These are phyloP conservation scores for Holothuria glaberrima DNA, from an alignment of 35 echinoderm and acorn worm species.

Conservation along the genomic window DNA sequence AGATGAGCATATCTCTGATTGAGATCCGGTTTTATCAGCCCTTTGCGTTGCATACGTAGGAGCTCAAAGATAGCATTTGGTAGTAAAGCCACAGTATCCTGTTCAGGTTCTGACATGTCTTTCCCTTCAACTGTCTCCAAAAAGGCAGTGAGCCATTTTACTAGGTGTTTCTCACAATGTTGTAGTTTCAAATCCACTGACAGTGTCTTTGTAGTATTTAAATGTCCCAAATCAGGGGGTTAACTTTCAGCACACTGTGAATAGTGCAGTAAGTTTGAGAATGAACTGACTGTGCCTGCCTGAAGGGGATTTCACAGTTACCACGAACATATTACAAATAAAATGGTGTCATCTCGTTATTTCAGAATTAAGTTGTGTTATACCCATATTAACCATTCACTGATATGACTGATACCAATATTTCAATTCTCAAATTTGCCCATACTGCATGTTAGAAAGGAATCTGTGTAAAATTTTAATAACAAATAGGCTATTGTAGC, in stretches of 20 bases:
- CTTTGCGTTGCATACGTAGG: not conserved
- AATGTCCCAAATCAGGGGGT: conserved; percentile 36
- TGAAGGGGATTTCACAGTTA: not conserved
- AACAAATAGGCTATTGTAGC: too few species aligned
- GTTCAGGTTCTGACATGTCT: not conserved
- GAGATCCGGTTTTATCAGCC: conserved; percentile 12
- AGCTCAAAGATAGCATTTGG: not conserved
- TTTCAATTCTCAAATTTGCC: too few species aligned
- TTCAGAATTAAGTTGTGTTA: too few species aligned
- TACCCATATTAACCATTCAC: too few species aligned
- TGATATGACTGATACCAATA: too few species aligned
- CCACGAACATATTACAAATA: not conserved
- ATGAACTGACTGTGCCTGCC: not conserved
- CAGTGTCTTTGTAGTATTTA: not conserved
- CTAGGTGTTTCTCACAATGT: not conserved
- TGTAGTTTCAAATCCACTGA: conserved; percentile 33
- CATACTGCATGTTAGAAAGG: too few species aligned
- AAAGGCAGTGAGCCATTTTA: not conserved
- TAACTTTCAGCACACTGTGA: conserved; percentile 20
- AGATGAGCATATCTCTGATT: conserved; percentile 32
- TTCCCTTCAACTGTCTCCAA: not conserved
- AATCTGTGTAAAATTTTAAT: too few species aligned
- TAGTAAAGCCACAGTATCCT: not conserved
- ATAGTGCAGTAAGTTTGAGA: not conserved
- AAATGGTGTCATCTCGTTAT: too few species aligned